Conservation (phyloP, 2,888 invertebrate genomes). For the Pterobdella sp. region DNA sequence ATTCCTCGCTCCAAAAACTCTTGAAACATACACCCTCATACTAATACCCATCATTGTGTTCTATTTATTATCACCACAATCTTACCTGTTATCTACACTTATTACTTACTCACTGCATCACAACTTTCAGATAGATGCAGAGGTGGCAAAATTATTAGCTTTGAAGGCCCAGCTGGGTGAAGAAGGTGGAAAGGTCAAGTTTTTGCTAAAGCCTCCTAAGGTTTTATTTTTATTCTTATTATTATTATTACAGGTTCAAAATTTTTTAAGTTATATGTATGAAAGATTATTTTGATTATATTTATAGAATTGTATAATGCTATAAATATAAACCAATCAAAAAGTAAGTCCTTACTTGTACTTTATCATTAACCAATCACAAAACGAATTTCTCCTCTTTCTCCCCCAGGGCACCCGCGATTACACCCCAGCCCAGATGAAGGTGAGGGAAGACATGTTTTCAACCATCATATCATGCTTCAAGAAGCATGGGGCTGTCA, state of each 20-base stretch:
- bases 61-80: too few relatives aligned
- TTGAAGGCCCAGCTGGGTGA: slow-evolving; percentile 66
- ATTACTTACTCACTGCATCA: too few relatives aligned
- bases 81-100: too few relatives aligned
- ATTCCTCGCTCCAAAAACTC: too few relatives aligned
- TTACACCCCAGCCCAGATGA: slow-evolving; percentile 89
- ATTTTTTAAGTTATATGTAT: too few relatives aligned
- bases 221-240: slow-evolving; percentile 37
- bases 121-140: slow-evolving; percentile 76
- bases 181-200: slow-evolving; percentile 50
- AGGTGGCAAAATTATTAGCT: slow-evolving; percentile 71
- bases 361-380: background rate
- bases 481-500: slow-evolving; percentile 91
- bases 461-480: slow-evolving; percentile 79
- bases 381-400: background rate
- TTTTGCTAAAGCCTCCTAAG: slow-evolving; percentile 79
- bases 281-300: too few relatives aligned
- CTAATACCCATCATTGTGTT: too few relatives aligned
- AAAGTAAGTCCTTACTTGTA: background rate
- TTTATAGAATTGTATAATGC: background rate
- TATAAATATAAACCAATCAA: background rate
- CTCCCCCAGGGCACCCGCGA: slow-evolving; percentile 71
- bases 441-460: slow-evolving; percentile 70
- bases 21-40: too few relatives aligned
- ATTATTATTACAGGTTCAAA: too few relatives aligned